Evolutionary conservation across 1,140 invertebrate species (phyloP), one percentile per base, ranked within the genome.

Genomic region (Megalopta genalis): DNA sequence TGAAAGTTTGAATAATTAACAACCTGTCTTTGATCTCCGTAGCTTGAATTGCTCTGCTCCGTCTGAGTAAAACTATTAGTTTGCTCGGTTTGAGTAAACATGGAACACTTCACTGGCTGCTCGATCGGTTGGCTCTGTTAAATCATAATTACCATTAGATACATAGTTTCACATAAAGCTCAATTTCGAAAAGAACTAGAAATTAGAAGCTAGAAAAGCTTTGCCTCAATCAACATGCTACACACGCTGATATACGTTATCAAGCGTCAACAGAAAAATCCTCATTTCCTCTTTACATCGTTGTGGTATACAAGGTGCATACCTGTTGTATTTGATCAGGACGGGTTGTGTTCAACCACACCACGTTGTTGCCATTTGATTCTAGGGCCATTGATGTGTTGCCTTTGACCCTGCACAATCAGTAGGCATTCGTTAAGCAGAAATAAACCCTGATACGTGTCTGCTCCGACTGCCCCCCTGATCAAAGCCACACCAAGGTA

Each of bases 51-150:
- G 54, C 85, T 90, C 78, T 92, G 91, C 77, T 93, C 93, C 62
- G 92, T 93, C 84, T 93, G 92, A 67, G 91, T 92, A 68, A 93
- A 93, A 88, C 91, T 93, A 72, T 91, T 92, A 18, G 89, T 90
- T 68, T 89, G 90, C 76, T 93, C 91, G 14, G 91, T 92, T 89
- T 92, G 92, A 68, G 91, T 91, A 80, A 92, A 91, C 89, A 93
- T 92, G 82, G 92, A 93, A 90, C 89, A 91, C 87, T 92, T 93
- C 66, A 92, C 87, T 57, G 89, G 90, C 84, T 88, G 85, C 64
- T 88, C 87, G 25, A 90, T 88, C 27, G 87, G 82, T 86, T 90
- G 88, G 84, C 80, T 90, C 86, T 90, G 84, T 76, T 76, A 70
- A 86, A 83, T 37, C 23, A 65, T 82, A 68, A 83, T 42, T 52